Percentiles rank a stretch among this genome's conserved stretches.
These are phyloP conservation scores for Hexactinellida sp. DNA, from an alignment of 37 sponge, comb jelly and placozoan genomes.

Conservation along the genomic window DNA sequence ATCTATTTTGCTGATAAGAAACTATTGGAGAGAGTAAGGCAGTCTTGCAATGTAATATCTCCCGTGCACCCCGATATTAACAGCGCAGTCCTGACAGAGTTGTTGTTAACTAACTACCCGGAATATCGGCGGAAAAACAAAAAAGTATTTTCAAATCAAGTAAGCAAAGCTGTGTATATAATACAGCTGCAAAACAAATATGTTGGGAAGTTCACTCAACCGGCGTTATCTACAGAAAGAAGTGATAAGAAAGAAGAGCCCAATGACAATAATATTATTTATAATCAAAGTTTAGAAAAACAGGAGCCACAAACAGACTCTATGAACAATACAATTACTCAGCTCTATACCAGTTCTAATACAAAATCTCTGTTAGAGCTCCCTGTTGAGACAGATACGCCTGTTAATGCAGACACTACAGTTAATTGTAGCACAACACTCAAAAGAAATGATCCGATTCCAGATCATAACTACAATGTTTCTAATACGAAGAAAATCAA, in stretches of 20 bases:
- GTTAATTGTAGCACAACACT: not conserved
- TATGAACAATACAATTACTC: not conserved
- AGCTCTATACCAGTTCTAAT: not conserved
- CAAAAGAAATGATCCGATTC: not conserved
- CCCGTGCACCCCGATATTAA: not conserved
- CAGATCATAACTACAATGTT: not conserved
- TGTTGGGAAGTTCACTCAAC: too few species aligned
- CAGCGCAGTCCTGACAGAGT: not conserved
- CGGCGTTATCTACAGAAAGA: too few species aligned
- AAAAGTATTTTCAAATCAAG: not conserved
- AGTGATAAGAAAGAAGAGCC: not conserved
- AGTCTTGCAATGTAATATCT: not conserved
- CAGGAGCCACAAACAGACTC: not conserved
- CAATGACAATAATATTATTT: too few species aligned
- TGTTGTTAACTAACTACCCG: not conserved
- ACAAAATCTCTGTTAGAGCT: not conserved
- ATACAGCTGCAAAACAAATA: not conserved
- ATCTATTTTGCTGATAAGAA: slow-evolving; percentile 2
- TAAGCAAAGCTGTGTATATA: not conserved
- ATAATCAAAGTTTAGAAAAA: not conserved
- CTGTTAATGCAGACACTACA: not conserved
- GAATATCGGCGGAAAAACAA: not conserved
- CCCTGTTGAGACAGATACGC: not conserved
- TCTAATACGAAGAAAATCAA: slow-evolving; percentile 5
- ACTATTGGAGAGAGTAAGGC: not conserved